These are phyloP conservation scores for Trachelipus rathkii DNA, from an alignment of 1,140 invertebrate species.

Conservation along the genomic window DNA sequence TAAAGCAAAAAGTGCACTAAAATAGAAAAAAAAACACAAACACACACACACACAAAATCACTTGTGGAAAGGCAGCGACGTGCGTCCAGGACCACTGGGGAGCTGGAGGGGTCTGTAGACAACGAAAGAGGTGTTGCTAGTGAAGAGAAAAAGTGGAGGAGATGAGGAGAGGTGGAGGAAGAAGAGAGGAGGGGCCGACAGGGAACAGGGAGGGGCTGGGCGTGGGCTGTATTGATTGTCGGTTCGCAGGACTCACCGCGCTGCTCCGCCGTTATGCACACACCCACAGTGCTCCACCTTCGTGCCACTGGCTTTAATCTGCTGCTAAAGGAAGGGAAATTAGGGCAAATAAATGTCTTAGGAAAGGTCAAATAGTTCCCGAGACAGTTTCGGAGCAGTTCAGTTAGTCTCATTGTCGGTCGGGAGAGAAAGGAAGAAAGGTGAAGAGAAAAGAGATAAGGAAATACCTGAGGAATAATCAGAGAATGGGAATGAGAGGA, in stretches of 20 bases:
- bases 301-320: background rate
- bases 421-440: background rate
- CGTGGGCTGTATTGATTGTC: constrained; percentile 11
- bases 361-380: background rate
- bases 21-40: background rate
- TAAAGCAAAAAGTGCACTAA: background rate
- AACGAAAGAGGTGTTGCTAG: background rate
- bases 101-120: background rate
- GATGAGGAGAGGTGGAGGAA: constrained; percentile 4
- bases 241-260: constrained; percentile 1
- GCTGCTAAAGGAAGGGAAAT: constrained; percentile 8
- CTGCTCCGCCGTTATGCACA: background rate
- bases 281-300: constrained; percentile 1
- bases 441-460: background rate
- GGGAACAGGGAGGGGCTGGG: constrained; percentile 8
- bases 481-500: background rate
- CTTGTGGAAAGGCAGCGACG: background rate
- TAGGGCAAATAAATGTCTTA: background rate
- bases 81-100: background rate
- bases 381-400: background rate
- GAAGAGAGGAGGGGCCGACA: constrained; percentile 6
- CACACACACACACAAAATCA: background rate
- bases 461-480: background rate
- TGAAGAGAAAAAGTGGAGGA: constrained; percentile 4
- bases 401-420: background rate